A percentile compares a stretch with the other conserved stretches of the same genome.
Evolutionary conservation across 1,140 invertebrate genomes (phyloP).

Genomic region (Drosophila mojavensis): DNA sequence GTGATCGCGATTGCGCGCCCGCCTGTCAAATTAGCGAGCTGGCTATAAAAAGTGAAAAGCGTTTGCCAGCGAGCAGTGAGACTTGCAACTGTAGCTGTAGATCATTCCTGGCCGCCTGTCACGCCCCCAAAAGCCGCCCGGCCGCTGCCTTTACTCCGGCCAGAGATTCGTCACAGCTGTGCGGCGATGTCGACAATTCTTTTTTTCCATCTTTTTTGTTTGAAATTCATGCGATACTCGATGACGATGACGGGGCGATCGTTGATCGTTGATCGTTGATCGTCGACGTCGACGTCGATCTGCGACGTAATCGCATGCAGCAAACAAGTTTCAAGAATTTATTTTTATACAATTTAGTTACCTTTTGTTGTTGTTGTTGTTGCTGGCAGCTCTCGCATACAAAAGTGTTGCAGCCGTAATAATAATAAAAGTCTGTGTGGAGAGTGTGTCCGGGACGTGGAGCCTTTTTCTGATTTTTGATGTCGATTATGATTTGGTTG

Average conservation of each 20-base stretch:
- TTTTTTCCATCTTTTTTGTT: no score
- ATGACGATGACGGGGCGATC: constrained; percentile 50
- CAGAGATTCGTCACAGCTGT: constrained; percentile 75
- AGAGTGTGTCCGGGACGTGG: constrained; percentile 38
- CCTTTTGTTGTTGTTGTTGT: background rate
- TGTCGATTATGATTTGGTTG: constrained; percentile 35
- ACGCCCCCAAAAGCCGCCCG: constrained; percentile 38
- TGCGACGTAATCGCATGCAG: constrained; percentile 77
- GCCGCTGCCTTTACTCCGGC: background rate
- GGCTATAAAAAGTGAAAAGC: constrained; percentile 80
- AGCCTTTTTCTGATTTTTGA: constrained; percentile 45
- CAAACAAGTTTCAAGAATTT: constrained; percentile 80
- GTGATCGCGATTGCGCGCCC: constrained; percentile 75
- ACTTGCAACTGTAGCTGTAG: constrained; percentile 39
- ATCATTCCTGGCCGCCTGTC: constrained; percentile 14
- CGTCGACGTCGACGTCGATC: constrained; percentile 32
- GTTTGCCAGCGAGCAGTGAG: constrained; percentile 38
- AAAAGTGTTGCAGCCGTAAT: constrained; percentile 67
- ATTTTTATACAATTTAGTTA: constrained; percentile 66
- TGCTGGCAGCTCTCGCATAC: constrained; percentile 58
- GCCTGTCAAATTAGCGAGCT: constrained; percentile 77
- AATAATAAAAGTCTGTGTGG: constrained; percentile 35
- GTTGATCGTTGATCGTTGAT: constrained; percentile 48
- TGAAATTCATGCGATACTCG: constrained; percentile 74
- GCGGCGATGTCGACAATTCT: constrained; percentile 63